Evolutionary conservation across 2,113 vertebrate genomes (phyloP).

Genomic region (Protobothrops mucrosquamatus): DNA sequence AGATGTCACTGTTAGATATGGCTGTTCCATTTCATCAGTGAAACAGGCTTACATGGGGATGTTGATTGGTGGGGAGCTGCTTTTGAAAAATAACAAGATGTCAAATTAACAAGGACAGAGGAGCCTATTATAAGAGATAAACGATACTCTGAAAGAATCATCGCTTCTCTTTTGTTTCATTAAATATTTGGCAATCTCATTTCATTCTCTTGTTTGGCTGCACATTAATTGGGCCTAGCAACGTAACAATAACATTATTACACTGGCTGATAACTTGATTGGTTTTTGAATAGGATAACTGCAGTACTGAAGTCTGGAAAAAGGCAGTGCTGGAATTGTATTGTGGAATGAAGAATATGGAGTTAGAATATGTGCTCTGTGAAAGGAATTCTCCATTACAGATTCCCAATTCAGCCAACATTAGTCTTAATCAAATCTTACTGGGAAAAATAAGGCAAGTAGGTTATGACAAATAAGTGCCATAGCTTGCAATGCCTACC

Average conservation of each 20-base stretch:
- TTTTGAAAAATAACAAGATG: slow-evolving; percentile 61
- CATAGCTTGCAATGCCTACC: not conserved
- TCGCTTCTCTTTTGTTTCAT: slow-evolving; percentile 59
- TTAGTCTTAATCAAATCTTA: not conserved
- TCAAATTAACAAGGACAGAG: slow-evolving; percentile 64
- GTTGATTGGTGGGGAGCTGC: slow-evolving; percentile 54
- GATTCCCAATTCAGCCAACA: not conserved
- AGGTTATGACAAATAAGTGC: not conserved
- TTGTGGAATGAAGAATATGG: not conserved
- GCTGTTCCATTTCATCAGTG: slow-evolving; percentile 67
- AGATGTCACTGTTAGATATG: slow-evolving; percentile 54
- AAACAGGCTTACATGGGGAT: slow-evolving; percentile 52
- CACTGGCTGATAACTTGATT: slow-evolving; percentile 7
- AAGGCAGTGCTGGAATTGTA: not conserved
- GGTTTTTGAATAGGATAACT: not conserved
- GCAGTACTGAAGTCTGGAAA: not conserved
- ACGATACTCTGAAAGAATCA: slow-evolving; percentile 64
- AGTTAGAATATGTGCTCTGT: not conserved
- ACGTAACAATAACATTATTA: slow-evolving; percentile 19
- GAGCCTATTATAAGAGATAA: slow-evolving; percentile 60
- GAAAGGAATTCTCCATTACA: not conserved
- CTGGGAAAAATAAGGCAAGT: not conserved
- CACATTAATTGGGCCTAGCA: slow-evolving; percentile 39
- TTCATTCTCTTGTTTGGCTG: slow-evolving; percentile 52
- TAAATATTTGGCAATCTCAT: slow-evolving; percentile 37